Evolutionary conservation across 1,140 invertebrate genomes (phyloP).

Genomic region (Rhagoletis pomonella): DNA sequence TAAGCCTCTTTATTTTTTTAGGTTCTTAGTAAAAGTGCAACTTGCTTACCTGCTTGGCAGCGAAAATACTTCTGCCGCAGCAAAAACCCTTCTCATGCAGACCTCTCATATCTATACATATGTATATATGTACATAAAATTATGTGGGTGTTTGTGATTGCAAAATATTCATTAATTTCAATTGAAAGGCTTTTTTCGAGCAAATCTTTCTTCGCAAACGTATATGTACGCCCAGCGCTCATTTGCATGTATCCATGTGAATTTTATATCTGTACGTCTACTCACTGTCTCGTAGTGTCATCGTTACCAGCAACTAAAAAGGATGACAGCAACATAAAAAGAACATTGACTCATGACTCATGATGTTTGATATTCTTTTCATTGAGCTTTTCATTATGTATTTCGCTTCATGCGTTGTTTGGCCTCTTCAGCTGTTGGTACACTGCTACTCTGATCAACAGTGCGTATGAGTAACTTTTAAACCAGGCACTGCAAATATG

Average conservation of each 20-base stretch:
- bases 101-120: not conserved
- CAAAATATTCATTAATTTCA: slow-evolving; percentile 38
- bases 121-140: not conserved
- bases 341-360: slow-evolving; percentile 6
- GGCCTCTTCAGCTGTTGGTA: not conserved
- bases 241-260: not conserved
- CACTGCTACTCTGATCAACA: not conserved
- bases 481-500: not conserved
- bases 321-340: not conserved
- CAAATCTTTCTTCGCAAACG: not conserved
- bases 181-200: slow-evolving; percentile 20
- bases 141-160: not conserved
- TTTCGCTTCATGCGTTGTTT: not conserved
- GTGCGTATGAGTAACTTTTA: slow-evolving; percentile 31
- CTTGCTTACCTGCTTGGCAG: too few relatives aligned
- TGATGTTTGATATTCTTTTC: not conserved
- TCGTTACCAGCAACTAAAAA: slow-evolving; percentile 26
- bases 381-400: not conserved
- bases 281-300: slow-evolving; percentile 12
- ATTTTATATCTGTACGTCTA: not conserved
- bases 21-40: too few relatives aligned
- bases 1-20: too few relatives aligned
- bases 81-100: not conserved
- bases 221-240: not conserved
- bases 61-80: too few relatives aligned